Base-by-base conservation (phyloP, 2,888 invertebrate genomes). In the Xanthorhoe designata region DNA sequence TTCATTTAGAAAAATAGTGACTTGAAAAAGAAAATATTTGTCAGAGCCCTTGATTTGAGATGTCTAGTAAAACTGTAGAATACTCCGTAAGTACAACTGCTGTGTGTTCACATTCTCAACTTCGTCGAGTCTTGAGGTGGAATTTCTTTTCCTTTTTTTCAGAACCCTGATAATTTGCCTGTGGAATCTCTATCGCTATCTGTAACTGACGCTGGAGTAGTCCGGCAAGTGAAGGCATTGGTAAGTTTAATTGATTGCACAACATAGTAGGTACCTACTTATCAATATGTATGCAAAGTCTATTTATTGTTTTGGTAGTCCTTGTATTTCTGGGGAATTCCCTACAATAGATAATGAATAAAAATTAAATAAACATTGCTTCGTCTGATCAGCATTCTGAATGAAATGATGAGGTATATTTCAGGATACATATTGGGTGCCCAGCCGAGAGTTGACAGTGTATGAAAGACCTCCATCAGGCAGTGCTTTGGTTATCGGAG, bases 141-240 rank as follows among this genome's bases (percentile, higher is more conserved):
- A 60, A 32, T 49, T 51, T 62, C 8, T 18, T 65, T 63, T 59
- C 81, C 42, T 51, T 62, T 7, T 18, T 65, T 63, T 59, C 81
- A 96, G 95, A 95, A 96, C 81, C 94, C 94, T 19, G 88, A 94
- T 51, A 94, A 94, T 75, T 87, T 94, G 71, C 94, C 95, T 0
- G 89, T 95, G 56, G 95, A 94, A 75, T 85, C 88, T 55, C 74
- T 94, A 60, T 87, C 84, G 15, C 73, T 95, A 59, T 75, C 79
- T 15, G 81, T 94, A 2, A 85, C 85, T 29, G 91, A 92, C 68
- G 90, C 94, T 69, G 96, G 96, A 8, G 87, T 95, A 13, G 78
- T 88, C 3, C 89, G 92, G 66, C 85, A 91, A 72, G 85, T 96
- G 55, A 94, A 95, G 71, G 96, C 96, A 58, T 89, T 97, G 91